Conservation (phyloP, 1,140 invertebrate genomes). For the Acromyrmex charruanus region DNA sequence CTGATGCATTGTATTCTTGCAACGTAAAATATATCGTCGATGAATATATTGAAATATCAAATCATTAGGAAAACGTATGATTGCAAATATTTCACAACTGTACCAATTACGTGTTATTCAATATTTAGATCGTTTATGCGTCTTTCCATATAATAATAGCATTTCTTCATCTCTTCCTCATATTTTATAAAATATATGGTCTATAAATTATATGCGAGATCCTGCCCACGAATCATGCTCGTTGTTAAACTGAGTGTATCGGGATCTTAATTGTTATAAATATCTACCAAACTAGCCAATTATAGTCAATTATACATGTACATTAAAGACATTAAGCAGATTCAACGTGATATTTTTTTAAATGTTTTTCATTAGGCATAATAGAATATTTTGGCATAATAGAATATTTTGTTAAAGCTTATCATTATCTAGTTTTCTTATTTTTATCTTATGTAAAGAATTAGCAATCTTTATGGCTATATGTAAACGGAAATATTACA, state of each 20-base stretch:
- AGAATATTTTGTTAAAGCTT: constrained; percentile 42
- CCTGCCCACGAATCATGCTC: not conserved
- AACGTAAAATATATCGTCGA: constrained; percentile 1
- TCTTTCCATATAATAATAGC: constrained; percentile 35
- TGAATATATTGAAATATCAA: constrained; percentile 3
- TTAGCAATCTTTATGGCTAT: constrained; percentile 30
- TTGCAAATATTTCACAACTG: not conserved
- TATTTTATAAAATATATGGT: not conserved
- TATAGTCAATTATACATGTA: constrained; percentile 56
- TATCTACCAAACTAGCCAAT: constrained; percentile 45
- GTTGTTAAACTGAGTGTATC: not conserved
- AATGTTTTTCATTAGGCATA: constrained; percentile 28
- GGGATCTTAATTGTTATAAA: constrained; percentile 23
- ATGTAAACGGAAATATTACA: constrained; percentile 38
- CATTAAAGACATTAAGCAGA: constrained; percentile 26
- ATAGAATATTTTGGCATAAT: constrained; percentile 25
- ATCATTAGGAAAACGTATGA: not conserved
- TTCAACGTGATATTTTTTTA: constrained; percentile 56
- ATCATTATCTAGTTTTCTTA: constrained; percentile 25
- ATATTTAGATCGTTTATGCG: constrained; percentile 1
- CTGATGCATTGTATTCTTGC: constrained; percentile 13
- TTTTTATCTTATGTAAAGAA: constrained; percentile 19
- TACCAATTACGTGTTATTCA: constrained; percentile 2
- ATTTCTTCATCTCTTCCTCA: constrained; percentile 49
- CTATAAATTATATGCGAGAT: constrained; percentile 24